These are phyloP conservation scores for Struthio camelus DNA, from an alignment of 2,113 vertebrate genomes.

Conservation along the genomic window DNA sequence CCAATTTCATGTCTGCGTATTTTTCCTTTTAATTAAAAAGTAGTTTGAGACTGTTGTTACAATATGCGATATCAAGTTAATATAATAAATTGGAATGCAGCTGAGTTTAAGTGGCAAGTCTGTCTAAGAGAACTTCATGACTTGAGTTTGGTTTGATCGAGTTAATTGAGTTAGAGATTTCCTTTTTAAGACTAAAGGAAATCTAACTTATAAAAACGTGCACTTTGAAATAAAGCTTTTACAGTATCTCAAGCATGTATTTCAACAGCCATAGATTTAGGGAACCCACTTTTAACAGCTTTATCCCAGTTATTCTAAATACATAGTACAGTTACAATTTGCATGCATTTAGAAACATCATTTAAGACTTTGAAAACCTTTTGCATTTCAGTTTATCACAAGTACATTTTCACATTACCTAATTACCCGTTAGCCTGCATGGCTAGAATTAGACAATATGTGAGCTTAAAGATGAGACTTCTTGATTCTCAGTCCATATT, in stretches of 20 bases:
- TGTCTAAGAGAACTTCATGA: neutral
- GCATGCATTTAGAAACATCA: neutral
- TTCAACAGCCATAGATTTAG: neutral
- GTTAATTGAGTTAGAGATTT: neutral
- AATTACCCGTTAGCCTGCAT: neutral
- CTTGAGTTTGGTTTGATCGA: neutral
- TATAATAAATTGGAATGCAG: constrained; percentile 3
- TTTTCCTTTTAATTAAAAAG: constrained; percentile 51
- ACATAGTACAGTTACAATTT: neutral
- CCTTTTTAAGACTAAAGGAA: neutral
- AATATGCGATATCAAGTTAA: neutral
- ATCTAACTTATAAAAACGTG: neutral
- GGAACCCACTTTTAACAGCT: neutral
- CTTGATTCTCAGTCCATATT: neutral
- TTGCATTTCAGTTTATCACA: neutral
- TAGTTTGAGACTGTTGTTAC: neutral
- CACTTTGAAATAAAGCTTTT: neutral
- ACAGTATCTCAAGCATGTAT: neutral
- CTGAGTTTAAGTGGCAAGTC: neutral
- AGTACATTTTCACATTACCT: neutral
- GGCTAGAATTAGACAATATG: neutral
- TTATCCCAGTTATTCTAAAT: neutral
- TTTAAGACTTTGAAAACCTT: neutral
- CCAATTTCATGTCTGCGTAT: constrained; percentile 32
- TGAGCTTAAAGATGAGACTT: neutral